Evolutionary conservation across 2,888 invertebrate genomes (phyloP), one percentile per base, ranked within the genome.

Genomic region (Cephus pygmeus): DNA sequence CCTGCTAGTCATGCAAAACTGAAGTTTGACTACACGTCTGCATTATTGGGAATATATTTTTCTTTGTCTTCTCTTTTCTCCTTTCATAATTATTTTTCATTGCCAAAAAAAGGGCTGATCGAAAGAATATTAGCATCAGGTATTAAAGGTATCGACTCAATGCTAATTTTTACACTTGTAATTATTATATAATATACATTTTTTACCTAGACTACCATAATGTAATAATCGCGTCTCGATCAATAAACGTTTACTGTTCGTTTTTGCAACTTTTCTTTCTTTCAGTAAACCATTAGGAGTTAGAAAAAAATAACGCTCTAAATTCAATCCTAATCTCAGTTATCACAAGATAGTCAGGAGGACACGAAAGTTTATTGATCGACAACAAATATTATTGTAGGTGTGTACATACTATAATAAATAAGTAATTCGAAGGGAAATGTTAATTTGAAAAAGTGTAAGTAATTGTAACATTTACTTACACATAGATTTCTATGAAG

Each of bases 111-210:
- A 56, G 9, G 56, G 23, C 56, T 56, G 56, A 56, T 56, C 23
- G 23, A 56, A 56, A 23, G 23, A 23, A 56, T 15, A 56, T 56
- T 56, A 12, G 71, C 15, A 34, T 71, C 71, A 23, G 71, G 30
- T 33, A 31, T 71, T 33, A 31, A 6, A 71, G 71, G 15, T 71
- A 71, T 71, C 71, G 71, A 34, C 71, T 71, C 71, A 34, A 34
- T 31, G 33, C 71, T 71, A 34, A 71, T 71, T 71, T 71, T 34
- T 34, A 34, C 31, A 71, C 56, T 33, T 71, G 71, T 71, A 71
- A 71, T 71, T 71, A 71, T 71, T 71, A 71, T 71, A 34, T 71
- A 71, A 71, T 71, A 71, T 56, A 71, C n/a, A 71, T 71, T 71
- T 71, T 71, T 71, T 71, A 71, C 71, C 34, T 71, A 71, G 71